These are phyloP conservation scores for Crioceris asparagi DNA, from an alignment of 2,888 invertebrate species.

Conservation along the genomic window DNA sequence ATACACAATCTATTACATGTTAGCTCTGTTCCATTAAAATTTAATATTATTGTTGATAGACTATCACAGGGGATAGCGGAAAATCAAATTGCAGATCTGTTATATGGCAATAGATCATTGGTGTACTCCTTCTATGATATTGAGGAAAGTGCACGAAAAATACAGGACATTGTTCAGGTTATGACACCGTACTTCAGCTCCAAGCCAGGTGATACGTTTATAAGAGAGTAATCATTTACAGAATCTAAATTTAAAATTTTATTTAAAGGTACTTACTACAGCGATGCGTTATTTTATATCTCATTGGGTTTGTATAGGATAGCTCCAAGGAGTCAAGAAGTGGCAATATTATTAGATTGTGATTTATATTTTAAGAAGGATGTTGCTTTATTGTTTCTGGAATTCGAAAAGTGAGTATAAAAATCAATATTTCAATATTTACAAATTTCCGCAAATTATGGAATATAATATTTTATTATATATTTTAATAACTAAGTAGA, in stretches of 20 bases:
- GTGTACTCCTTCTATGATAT: constrained; percentile 49
- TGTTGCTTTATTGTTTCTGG: constrained; percentile 51
- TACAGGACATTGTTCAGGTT: constrained; percentile 51
- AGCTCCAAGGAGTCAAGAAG: constrained; percentile 48
- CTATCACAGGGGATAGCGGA: constrained; percentile 46
- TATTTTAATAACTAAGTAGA: no score
- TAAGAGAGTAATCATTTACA: background rate
- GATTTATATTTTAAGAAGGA: constrained; percentile 65
- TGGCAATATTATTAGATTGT: constrained; percentile 63
- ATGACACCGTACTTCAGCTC: constrained; percentile 64
- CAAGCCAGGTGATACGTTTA: constrained; percentile 41
- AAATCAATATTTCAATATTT: background rate
- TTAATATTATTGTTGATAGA: constrained; percentile 53
- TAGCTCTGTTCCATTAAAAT: constrained; percentile 42
- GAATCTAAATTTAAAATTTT: background rate
- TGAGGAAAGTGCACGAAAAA: constrained; percentile 45
- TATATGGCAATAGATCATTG: constrained; percentile 33
- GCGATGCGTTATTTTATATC: constrained; percentile 66
- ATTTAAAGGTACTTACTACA: constrained; percentile 56
- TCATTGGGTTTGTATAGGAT: constrained; percentile 63
- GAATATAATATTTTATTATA: no score
- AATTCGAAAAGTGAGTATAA: constrained; percentile 45
- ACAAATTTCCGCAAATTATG: no score
- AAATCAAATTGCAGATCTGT: constrained; percentile 31
- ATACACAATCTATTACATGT: constrained; percentile 40